phyloP scores from a whole-genome alignment of 2,113 vertebrate species.

The Sciurus niger region DNA sequence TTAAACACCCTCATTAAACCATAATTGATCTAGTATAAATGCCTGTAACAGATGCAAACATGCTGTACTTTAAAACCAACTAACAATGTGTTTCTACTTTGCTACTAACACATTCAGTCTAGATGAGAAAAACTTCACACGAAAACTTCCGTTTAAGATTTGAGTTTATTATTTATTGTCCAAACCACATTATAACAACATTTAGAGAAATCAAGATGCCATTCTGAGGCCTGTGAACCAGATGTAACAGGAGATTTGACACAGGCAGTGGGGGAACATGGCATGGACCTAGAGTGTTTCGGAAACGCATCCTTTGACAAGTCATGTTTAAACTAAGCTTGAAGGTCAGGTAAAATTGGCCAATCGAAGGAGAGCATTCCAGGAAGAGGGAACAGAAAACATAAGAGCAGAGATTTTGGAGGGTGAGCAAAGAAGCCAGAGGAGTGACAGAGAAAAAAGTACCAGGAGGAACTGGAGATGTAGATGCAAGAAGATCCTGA shows the following conservation, averaged over 20 bases:
- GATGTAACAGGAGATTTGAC: not conserved
- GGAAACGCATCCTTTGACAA: not conserved
- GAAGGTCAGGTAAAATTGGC: not conserved
- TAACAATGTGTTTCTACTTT: not conserved
- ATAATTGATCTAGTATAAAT: not conserved
- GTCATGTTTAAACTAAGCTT: not conserved
- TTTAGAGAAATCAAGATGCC: conserved; percentile 22
- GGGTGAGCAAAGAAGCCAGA: not conserved
- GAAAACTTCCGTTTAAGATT: conserved; percentile 60
- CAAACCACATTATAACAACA: not conserved
- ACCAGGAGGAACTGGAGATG: not conserved
- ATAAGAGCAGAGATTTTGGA: not conserved
- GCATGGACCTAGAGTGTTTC: not conserved
- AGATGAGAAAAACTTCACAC: conserved; percentile 7
- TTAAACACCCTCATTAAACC: not conserved
- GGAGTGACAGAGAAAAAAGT: not conserved
- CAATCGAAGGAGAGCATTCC: not conserved
- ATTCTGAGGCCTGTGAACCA: not conserved
- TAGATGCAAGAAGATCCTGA: too few relatives aligned
- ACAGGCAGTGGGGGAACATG: not conserved
- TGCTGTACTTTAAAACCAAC: not conserved
- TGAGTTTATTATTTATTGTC: conserved; percentile 8
- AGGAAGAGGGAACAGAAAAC: not conserved
- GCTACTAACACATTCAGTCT: not conserved
- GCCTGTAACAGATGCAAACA: not conserved